A percentile compares a stretch with the other conserved stretches of the same genome.
These are phyloP conservation scores for Octodonta nipae DNA, from an alignment of 2,888 invertebrate species.

Conservation along the genomic window DNA sequence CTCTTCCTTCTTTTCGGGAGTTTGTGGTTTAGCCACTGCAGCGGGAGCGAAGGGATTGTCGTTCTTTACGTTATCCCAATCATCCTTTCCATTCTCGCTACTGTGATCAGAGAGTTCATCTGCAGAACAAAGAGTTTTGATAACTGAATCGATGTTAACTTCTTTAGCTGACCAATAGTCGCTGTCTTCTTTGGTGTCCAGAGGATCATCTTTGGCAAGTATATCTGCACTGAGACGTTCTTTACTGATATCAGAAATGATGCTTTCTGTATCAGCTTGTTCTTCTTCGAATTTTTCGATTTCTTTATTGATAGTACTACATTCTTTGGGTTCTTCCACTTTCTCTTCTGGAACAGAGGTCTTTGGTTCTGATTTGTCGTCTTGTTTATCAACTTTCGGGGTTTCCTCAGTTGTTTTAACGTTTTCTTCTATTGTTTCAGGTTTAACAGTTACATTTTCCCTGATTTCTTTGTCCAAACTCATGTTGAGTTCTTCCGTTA, in stretches of 20 bases:
- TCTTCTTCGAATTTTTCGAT: slow-evolving; percentile 30
- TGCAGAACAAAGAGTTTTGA: slow-evolving; percentile 52
- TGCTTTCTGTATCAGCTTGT: slow-evolving; percentile 30
- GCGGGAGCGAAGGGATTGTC: slow-evolving; percentile 10
- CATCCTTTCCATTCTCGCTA: slow-evolving; percentile 28
- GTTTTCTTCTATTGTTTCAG: slow-evolving; percentile 8
- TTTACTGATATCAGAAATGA: slow-evolving; percentile 29
- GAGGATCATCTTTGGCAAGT: slow-evolving; percentile 35
- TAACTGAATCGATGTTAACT: slow-evolving; percentile 67
- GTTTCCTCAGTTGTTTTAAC: slow-evolving; percentile 8
- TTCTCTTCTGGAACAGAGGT: not conserved
- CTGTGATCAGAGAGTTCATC: slow-evolving; percentile 36
- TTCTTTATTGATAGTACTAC: slow-evolving; percentile 27
- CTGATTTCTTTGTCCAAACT: slow-evolving; percentile 24
- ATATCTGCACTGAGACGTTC: slow-evolving; percentile 30
- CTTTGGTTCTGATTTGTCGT: not conserved
- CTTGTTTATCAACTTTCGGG: slow-evolving; percentile 1
- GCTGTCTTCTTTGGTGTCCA: slow-evolving; percentile 38
- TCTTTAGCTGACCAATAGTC: slow-evolving; percentile 70
- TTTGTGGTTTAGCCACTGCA: slow-evolving; percentile 5
- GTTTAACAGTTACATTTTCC: slow-evolving; percentile 8
- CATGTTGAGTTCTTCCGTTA: slow-evolving; percentile 29
- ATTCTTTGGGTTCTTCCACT: slow-evolving; percentile 12
- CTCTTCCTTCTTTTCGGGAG: slow-evolving; percentile 9
- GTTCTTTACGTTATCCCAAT: slow-evolving; percentile 12